Evolutionary conservation across 1,140 invertebrate genomes (phyloP).

Genomic region (Teleogryllus occipitalis): DNA sequence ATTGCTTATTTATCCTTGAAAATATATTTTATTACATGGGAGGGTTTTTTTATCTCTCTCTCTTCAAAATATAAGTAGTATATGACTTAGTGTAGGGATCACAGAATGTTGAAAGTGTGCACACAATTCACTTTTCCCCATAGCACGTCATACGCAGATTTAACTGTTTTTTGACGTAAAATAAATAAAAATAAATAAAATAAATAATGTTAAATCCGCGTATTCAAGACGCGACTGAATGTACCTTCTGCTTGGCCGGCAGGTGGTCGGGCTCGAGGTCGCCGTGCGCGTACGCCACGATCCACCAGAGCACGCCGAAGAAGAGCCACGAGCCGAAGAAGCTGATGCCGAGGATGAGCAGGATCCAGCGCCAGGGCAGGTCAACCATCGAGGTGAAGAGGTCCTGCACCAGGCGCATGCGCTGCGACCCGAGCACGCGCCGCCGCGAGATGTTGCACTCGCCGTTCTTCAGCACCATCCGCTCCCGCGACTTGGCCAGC

Average conservation of each 20-base stretch:
- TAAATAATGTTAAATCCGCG: too few relatives aligned
- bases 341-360: slow-evolving; percentile 82
- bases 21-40: too few relatives aligned
- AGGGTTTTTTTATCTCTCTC: too few relatives aligned
- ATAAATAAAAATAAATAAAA: too few relatives aligned
- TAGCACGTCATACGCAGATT: too few relatives aligned
- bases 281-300: slow-evolving; percentile 84
- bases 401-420: slow-evolving; percentile 59
- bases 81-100: too few relatives aligned
- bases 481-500: slow-evolving; percentile 55
- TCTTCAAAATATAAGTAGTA: too few relatives aligned
- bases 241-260: slow-evolving; percentile 47
- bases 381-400: slow-evolving; percentile 81
- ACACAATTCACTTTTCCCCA: too few relatives aligned
- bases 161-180: too few relatives aligned
- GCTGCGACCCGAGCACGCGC: slow-evolving; percentile 63
- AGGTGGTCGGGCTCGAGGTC: slow-evolving; percentile 70
- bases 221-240: too few relatives aligned
- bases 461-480: slow-evolving; percentile 90
- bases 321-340: slow-evolving; percentile 86
- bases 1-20: too few relatives aligned
- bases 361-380: slow-evolving; percentile 93
- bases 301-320: slow-evolving; percentile 89
- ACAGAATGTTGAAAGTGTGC: too few relatives aligned
- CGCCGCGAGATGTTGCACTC: slow-evolving; percentile 87